Percentiles rank a stretch among this genome's conserved stretches.
Evolutionary conservation across 2,113 vertebrate genomes (phyloP).

Genomic region (Cephalophus harveyi): DNA sequence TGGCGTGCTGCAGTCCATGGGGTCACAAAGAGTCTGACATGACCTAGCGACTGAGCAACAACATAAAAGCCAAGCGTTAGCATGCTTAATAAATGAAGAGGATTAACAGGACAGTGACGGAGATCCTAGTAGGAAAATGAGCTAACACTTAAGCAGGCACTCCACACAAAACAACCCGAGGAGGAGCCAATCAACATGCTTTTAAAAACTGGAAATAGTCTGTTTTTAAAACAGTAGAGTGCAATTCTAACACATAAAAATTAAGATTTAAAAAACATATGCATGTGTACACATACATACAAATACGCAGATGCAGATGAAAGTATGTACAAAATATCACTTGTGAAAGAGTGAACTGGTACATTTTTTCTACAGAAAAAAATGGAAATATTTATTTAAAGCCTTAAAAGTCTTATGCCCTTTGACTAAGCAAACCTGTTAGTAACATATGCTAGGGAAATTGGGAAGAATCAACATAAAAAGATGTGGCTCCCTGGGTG

Average conservation of each 20-base stretch:
- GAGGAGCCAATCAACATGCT: not conserved
- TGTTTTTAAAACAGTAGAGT: not conserved
- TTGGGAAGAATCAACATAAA: rapidly evolving
- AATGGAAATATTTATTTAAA: not conserved
- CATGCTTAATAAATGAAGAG: not conserved
- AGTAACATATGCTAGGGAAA: not conserved
- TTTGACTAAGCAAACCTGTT: not conserved
- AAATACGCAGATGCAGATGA: not conserved
- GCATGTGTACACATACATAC: not conserved
- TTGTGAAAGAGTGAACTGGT: not conserved
- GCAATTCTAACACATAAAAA: not conserved
- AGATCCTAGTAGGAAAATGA: not conserved
- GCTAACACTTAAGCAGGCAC: too few relatives aligned
- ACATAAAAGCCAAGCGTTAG: not conserved
- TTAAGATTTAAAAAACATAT: not conserved
- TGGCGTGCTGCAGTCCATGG: not conserved
- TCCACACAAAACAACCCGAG: not conserved
- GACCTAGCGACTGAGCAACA: not conserved
- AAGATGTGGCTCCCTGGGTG: not conserved
- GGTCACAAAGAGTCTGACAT: not conserved
- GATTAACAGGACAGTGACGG: too few relatives aligned
- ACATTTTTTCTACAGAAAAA: not conserved
- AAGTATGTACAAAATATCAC: not conserved
- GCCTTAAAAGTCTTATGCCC: not conserved
- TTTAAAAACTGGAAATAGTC: not conserved